Base-by-base conservation (phyloP, 2,888 invertebrate species). In the Panzeria rudis region DNA sequence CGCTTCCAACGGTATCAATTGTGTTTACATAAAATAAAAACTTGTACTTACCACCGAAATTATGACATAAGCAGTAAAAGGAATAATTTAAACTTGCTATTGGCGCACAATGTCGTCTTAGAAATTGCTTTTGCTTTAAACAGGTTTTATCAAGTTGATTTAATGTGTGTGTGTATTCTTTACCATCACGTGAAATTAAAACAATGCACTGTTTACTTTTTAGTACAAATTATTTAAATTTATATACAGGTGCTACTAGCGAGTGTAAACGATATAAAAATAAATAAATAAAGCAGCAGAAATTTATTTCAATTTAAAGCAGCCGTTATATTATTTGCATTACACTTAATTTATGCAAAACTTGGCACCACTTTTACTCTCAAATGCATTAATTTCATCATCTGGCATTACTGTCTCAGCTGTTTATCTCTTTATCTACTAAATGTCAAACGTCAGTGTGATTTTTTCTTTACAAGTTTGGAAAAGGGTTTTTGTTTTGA, bases 401-500 rank as follows among this genome's bases (percentile, higher is more conserved):
- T 59, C 59, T 68, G 75, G 71, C 56, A 82, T 15, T 41, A 50
- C 64, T 64, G 7, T n/a, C 29, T 17, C 83, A 84, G 79, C 79
- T 84, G 79, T 73, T 83, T 71, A 56, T 56, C 38, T 62, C 41
- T 29, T 44, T 69, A 25, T 82, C 47, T 29, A 50, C 20, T 44
- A 83, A 77, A 72, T 61, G 83, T 73, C 78, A 83, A 7, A 64
- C 64, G 44, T 66, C 68, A 78, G 52, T 47, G 13, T 25, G 7
- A 6, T 73, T 66, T 69, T 25, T 71, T 75, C 61, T 52, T 54
- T 69, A 44, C 29, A 5, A 15, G 20, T 47, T 61, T 1, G 15
- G 20, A 41, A 20, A 66, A 38, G 44, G 64, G 71, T 44, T 84
- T 56, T 81, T 84, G 84, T 84, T 84, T 81, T 84, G 76, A 52